Evolutionary conservation across 2,113 vertebrate species (phyloP).

Genomic region (Cyphomyrus plagiostoma): DNA sequence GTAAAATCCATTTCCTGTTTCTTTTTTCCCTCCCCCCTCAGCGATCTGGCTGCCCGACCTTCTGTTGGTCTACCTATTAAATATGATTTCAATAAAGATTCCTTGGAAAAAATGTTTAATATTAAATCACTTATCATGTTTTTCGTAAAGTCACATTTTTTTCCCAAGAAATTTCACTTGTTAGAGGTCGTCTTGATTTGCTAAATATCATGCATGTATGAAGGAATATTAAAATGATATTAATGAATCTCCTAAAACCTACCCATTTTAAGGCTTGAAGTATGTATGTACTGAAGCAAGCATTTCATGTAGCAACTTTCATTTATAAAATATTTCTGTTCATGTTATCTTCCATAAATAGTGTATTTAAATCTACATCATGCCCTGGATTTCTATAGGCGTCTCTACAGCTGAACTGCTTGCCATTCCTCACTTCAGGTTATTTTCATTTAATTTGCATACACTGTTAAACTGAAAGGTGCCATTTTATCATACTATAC

Average conservation of each 20-base stretch:
- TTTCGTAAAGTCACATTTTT: neutral
- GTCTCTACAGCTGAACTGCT: neutral
- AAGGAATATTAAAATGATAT: neutral
- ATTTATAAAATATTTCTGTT: neutral
- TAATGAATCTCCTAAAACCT: neutral
- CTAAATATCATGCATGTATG: neutral
- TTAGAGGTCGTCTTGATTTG: neutral
- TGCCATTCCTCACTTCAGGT: neutral
- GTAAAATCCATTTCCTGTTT: neutral
- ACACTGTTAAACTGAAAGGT: neutral
- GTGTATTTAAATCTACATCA: neutral
- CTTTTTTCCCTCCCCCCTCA: neutral
- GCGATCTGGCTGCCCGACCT: neutral
- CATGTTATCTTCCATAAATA: neutral
- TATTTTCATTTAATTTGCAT: neutral
- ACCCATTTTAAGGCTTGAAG: neutral
- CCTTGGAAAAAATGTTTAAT: neutral
- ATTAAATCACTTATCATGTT: neutral
- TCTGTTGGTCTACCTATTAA: neutral
- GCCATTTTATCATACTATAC: neutral
- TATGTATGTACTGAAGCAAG: neutral
- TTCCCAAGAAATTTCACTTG: neutral
- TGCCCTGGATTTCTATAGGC: neutral
- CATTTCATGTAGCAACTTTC: neutral
- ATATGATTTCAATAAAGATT: neutral